phyloP scores from a whole-genome alignment of 2,113 vertebrate genomes.

The Hucho hucho region DNA sequence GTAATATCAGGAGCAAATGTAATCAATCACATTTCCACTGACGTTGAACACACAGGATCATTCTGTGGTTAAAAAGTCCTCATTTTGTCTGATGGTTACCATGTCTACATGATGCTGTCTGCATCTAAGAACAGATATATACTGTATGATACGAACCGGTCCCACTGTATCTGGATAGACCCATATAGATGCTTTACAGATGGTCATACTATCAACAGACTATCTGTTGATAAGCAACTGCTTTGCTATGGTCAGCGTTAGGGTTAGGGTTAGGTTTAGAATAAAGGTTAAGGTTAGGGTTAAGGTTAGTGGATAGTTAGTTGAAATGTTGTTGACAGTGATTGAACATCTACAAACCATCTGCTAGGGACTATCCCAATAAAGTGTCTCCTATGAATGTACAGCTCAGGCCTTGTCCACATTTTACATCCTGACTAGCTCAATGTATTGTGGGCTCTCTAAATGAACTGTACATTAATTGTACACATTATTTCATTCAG shows the following conservation, averaged over 20 bases:
- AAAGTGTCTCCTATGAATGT: too few species aligned
- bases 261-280: too few species aligned
- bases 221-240: background rate
- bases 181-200: background rate
- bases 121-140: background rate
- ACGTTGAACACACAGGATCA: constrained; percentile 6
- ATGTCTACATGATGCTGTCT: background rate
- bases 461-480: too few species aligned
- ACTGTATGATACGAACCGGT: background rate
- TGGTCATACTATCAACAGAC: background rate
- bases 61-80: constrained; percentile 2
- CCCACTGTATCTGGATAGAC: too few species aligned
- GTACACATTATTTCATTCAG: too few species aligned
- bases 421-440: too few species aligned
- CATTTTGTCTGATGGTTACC: background rate
- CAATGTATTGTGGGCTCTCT: too few species aligned
- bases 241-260: background rate
- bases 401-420: too few species aligned
- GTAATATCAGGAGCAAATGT: constrained; percentile 8
- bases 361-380: too few species aligned
- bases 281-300: too few species aligned
- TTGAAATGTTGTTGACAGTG: too few species aligned
- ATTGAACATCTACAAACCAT: too few species aligned
- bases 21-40: constrained; percentile 21
- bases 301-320: background rate